These are phyloP conservation scores for Sterrhoptilus dennistouni DNA, from an alignment of 2,113 vertebrate species.

Conservation along the genomic window DNA sequence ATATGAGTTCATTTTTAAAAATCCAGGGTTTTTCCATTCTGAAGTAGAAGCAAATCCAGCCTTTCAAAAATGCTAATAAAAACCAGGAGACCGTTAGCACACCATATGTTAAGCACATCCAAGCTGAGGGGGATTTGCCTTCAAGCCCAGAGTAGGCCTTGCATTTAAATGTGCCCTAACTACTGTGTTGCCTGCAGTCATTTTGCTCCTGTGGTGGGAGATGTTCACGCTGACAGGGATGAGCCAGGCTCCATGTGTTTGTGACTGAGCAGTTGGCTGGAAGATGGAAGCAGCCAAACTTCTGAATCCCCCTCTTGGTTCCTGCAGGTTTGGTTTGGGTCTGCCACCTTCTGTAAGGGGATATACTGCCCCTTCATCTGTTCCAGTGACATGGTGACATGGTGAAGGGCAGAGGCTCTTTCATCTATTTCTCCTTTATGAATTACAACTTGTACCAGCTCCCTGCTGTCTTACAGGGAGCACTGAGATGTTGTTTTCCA, in stretches of 20 bases:
- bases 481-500: not conserved
- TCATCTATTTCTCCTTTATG: not conserved
- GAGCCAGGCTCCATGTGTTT: not conserved
- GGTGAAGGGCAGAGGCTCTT: not conserved
- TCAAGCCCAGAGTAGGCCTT: not conserved
- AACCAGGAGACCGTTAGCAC: not conserved
- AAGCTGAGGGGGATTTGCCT: not conserved
- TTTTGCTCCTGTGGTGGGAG: not conserved
- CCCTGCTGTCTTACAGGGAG: not conserved
- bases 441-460: not conserved
- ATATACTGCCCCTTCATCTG: not conserved
- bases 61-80: slow-evolving; percentile 22
- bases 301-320: not conserved
- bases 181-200: not conserved
- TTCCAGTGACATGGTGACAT: not conserved
- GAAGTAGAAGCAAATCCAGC: not conserved
- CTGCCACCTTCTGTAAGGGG: not conserved
- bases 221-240: not conserved
- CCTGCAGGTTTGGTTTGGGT: not conserved
- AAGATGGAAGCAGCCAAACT: not conserved
- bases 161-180: not conserved
- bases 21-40: not conserved
- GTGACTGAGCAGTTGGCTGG: not conserved
- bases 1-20: not conserved
- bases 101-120: not conserved